These are phyloP conservation scores for Pseudonaja textilis DNA, from an alignment of 2,113 vertebrate species.

Conservation along the genomic window DNA sequence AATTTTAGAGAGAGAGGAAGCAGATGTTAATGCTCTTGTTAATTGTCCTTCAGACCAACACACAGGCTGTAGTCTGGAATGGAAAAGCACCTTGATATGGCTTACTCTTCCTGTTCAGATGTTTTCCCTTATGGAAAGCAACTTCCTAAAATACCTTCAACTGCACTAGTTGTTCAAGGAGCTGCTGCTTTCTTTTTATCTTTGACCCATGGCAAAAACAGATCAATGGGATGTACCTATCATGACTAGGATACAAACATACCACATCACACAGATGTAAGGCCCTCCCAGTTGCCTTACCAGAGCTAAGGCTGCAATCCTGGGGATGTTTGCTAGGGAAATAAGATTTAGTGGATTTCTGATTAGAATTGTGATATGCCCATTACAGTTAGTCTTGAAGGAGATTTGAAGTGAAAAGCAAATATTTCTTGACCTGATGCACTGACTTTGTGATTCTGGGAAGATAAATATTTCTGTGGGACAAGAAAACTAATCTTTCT, in stretches of 20 bases:
- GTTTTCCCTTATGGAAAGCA: slow-evolving; percentile 3
- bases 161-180: background rate
- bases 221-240: background rate
- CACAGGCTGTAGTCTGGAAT: background rate
- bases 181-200: background rate
- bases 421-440: background rate
- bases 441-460: background rate
- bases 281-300: background rate
- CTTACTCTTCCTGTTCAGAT: slow-evolving; percentile 11
- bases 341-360: background rate
- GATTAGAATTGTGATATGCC: background rate
- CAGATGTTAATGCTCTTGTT: background rate
- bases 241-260: background rate
- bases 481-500: background rate
- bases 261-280: background rate
- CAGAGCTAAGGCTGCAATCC: background rate
- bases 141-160: background rate
- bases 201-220: background rate
- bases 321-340: background rate
- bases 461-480: background rate
- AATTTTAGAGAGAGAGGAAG: background rate
- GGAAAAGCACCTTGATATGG: background rate
- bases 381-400: background rate
- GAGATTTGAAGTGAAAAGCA: too few species aligned
- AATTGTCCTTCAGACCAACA: background rate